Conservation (phyloP, 1,140 invertebrate species). For the Bicyclus anynana region DNA sequence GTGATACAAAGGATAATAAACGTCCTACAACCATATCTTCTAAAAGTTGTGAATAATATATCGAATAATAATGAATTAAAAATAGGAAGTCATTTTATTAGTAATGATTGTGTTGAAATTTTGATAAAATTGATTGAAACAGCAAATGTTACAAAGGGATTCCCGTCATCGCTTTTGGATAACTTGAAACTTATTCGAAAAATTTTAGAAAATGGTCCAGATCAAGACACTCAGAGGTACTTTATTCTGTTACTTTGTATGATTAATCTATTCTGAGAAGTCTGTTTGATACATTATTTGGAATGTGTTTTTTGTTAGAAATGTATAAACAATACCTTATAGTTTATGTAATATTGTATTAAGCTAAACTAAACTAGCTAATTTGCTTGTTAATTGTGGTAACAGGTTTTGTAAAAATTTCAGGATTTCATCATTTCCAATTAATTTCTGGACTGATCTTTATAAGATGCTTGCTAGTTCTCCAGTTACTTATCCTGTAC, state of each 20-base stretch:
- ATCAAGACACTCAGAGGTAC: slow-evolving; percentile 32
- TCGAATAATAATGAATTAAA: slow-evolving; percentile 16
- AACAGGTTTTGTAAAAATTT: slow-evolving; percentile 27
- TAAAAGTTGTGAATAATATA: slow-evolving; percentile 31
- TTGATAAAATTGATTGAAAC: slow-evolving; percentile 38
- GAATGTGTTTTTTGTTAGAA: too few species aligned
- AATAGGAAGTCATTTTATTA: background rate
- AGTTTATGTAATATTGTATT: too few species aligned
- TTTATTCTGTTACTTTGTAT: background rate
- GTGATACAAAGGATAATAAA: slow-evolving; percentile 56
- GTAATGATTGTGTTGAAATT: slow-evolving; percentile 26
- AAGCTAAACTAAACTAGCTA: too few species aligned
- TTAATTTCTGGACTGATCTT: slow-evolving; percentile 54
- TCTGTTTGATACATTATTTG: background rate
- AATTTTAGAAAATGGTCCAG: slow-evolving; percentile 23
- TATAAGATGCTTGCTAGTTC: slow-evolving; percentile 49
- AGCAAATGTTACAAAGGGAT: slow-evolving; percentile 41
- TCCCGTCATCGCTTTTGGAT: slow-evolving; percentile 43
- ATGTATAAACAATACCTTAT: too few species aligned
- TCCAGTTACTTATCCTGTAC: slow-evolving; percentile 46
- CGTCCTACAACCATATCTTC: slow-evolving; percentile 40
- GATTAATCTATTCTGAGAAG: too few species aligned
- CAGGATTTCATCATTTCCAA: slow-evolving; percentile 51
- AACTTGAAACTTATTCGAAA: slow-evolving; percentile 36
- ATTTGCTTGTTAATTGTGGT: too few species aligned